Percentiles rank a stretch among this genome's conserved stretches.
phyloP scores from a whole-genome alignment of 2,113 vertebrate genomes.

The Castor canadensis region DNA sequence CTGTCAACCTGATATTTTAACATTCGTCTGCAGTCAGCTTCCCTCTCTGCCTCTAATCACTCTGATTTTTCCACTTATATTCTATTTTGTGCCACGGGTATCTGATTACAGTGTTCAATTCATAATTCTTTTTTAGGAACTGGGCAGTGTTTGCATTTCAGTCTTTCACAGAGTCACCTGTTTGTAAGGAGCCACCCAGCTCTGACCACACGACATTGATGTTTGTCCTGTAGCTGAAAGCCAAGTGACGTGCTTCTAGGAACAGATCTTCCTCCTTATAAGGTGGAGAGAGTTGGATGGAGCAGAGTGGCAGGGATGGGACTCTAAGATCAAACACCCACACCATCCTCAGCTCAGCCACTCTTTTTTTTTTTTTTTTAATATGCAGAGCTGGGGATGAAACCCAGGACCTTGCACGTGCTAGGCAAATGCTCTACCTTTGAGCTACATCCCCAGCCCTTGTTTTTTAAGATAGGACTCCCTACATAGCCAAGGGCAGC shows the following conservation, averaged over 20 bases:
- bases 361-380: neutral
- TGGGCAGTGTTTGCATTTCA: neutral
- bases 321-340: neutral
- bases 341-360: neutral
- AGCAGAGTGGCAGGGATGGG: neutral
- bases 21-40: conserved; percentile 6
- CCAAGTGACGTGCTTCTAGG: neutral
- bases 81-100: conserved; percentile 1
- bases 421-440: no score
- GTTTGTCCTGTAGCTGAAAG: neutral
- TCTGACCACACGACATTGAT: neutral
- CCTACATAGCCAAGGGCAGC: neutral
- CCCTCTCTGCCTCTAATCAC: conserved; percentile 25
- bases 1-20: neutral
- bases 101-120: conserved; percentile 28
- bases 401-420: neutral
- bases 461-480: neutral
- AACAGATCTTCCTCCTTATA: neutral
- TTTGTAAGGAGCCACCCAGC: neutral
- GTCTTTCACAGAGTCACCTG: neutral
- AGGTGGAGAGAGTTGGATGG: neutral
- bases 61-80: conserved; percentile 55
- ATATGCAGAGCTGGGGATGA: neutral
- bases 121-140: neutral
- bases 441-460: neutral